These are phyloP conservation scores for Tachina grossa DNA, from an alignment of 2,888 invertebrate genomes.

Conservation along the genomic window DNA sequence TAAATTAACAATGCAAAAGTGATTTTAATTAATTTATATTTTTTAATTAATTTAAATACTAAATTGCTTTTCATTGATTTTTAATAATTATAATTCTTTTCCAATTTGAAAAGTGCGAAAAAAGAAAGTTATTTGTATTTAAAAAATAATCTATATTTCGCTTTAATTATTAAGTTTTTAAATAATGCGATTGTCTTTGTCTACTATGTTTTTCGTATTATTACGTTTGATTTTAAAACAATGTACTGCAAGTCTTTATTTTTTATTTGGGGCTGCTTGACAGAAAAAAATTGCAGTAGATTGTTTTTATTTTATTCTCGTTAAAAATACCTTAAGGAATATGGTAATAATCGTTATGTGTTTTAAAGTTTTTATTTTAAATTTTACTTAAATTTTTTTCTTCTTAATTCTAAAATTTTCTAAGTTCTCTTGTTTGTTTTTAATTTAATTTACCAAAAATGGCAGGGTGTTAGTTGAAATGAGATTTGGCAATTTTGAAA, in stretches of 20 bases:
- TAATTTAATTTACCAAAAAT: slow-evolving; percentile 20
- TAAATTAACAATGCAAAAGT: slow-evolving; percentile 44
- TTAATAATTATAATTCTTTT: slow-evolving; percentile 43
- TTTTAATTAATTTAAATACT: slow-evolving; percentile 59
- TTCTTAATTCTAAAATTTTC: slow-evolving; percentile 43
- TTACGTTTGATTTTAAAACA: slow-evolving; percentile 45
- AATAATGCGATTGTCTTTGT: slow-evolving; percentile 68
- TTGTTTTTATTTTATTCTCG: slow-evolving; percentile 59
- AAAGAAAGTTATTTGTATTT: slow-evolving; percentile 18
- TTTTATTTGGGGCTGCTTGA: slow-evolving; percentile 69
- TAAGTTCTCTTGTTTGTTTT: slow-evolving; percentile 3
- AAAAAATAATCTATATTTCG: slow-evolving; percentile 13
- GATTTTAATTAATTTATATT: slow-evolving; percentile 35
- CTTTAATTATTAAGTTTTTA: slow-evolving; percentile 25
- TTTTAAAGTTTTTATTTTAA: slow-evolving; percentile 19
- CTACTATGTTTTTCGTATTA: slow-evolving; percentile 30
- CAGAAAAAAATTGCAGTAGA: slow-evolving; percentile 72
- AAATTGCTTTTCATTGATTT: slow-evolving; percentile 64
- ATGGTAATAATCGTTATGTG: slow-evolving; percentile 58
- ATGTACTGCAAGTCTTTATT: slow-evolving; percentile 72
- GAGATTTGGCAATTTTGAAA: neutral
- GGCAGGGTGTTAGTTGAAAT: slow-evolving; percentile 23
- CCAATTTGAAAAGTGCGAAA: slow-evolving; percentile 43
- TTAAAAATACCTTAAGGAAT: slow-evolving; percentile 68
- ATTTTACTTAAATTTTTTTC: slow-evolving; percentile 17